Evolutionary conservation across 1,140 invertebrate genomes (phyloP).

Genomic region (Papilio polytes): DNA sequence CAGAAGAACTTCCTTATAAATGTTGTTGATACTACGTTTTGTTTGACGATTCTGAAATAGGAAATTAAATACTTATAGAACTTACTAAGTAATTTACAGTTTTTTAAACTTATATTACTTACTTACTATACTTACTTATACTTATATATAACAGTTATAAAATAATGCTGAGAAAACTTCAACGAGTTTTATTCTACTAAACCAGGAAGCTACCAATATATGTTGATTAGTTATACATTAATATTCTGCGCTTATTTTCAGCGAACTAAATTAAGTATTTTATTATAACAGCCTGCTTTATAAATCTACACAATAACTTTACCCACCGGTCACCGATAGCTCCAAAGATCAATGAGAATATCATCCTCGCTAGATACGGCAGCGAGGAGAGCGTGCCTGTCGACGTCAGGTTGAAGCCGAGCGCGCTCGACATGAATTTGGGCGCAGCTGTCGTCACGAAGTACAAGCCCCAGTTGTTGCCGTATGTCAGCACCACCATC

Average conservation of each 20-base stretch:
- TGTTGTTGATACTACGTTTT: slow-evolving; percentile 84
- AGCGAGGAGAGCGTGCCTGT: slow-evolving; percentile 88
- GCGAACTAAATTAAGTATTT: too few relatives aligned
- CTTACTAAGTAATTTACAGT: too few relatives aligned
- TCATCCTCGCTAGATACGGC: slow-evolving; percentile 87
- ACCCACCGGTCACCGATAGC: slow-evolving; percentile 86
- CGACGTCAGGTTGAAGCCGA: slow-evolving; percentile 92
- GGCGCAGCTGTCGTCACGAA: slow-evolving; percentile 94
- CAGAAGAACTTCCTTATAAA: slow-evolving; percentile 90
- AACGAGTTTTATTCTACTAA: too few relatives aligned
- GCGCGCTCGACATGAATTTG: slow-evolving; percentile 92
- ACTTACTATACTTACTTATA: too few relatives aligned
- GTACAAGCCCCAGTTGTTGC: slow-evolving; percentile 91
- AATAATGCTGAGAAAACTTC: too few relatives aligned
- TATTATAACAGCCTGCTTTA: too few relatives aligned
- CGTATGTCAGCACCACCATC: slow-evolving; percentile 88
- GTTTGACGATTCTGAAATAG: slow-evolving; percentile 82
- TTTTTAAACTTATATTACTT: too few relatives aligned
- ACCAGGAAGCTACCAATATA: too few relatives aligned
- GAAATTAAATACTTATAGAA: background rate
- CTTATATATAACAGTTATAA: too few relatives aligned
- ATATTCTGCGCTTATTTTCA: too few relatives aligned
- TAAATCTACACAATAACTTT: too few relatives aligned
- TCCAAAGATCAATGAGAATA: slow-evolving; percentile 88
- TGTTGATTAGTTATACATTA: too few relatives aligned